phyloP scores from a whole-genome alignment of 1,140 invertebrate genomes.

The Drosophila sp. region DNA sequence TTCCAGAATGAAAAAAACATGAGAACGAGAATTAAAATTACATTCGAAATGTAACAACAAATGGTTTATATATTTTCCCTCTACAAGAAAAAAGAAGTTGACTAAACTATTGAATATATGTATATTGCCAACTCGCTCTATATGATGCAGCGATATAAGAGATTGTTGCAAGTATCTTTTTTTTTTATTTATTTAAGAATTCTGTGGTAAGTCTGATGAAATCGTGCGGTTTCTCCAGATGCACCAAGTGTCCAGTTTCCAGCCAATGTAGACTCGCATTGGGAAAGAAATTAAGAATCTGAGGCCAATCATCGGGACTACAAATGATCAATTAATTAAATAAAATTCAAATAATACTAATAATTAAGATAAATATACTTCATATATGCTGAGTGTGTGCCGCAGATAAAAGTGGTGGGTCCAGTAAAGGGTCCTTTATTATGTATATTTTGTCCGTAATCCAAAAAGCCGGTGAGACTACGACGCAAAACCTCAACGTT shows the following conservation, averaged over 20 bases:
- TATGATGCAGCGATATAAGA: constrained; percentile 11
- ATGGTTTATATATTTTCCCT: not conserved
- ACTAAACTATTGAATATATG: not conserved
- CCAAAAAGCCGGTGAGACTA: constrained; percentile 88
- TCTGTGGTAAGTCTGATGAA: constrained; percentile 89
- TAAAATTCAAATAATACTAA: not conserved
- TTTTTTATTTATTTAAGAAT: constrained; percentile 83
- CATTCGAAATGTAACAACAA: constrained; percentile 71
- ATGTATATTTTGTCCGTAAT: constrained; percentile 86
- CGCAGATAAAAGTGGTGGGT: constrained; percentile 93
- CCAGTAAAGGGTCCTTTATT: constrained; percentile 87
- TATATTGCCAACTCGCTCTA: constrained; percentile 39
- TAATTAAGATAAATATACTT: constrained; percentile 85
- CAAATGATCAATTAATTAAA: constrained; percentile 7
- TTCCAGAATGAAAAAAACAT: constrained; percentile 19
- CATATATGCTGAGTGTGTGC: constrained; percentile 91
- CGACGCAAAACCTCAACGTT: constrained; percentile 88
- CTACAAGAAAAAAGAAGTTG: not conserved
- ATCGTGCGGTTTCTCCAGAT: constrained; percentile 93
- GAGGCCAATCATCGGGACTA: constrained; percentile 88
- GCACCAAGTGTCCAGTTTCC: constrained; percentile 94
- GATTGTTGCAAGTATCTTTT: not conserved
- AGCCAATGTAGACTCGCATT: constrained; percentile 90
- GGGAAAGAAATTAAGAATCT: constrained; percentile 91
- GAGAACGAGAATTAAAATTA: constrained; percentile 84